Base-by-base conservation (phyloP, 2,888 invertebrate species). In the Monopis laevigella region DNA sequence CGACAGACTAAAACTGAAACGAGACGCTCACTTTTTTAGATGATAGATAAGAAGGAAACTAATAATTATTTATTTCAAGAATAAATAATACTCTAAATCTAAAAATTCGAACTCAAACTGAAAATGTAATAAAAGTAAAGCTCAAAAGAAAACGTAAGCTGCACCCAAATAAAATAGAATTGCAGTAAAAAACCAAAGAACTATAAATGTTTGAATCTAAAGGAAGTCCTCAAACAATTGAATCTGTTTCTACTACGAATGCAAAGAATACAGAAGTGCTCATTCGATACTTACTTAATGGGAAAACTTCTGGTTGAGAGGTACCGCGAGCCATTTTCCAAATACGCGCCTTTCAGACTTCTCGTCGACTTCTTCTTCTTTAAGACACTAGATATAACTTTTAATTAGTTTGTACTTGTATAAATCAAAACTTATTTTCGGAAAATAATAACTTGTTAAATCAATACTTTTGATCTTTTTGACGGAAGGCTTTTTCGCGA, bases 321-420 rank as follows among this genome's bases (percentile, higher is more conserved):
- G 28, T 46, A 46, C 42, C 45, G 45, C 43, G 50, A 48, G 44
- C 44, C 48, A 49, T 48, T 50, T 49, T 45, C 49, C 42, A 48
- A 50, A 48, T 47, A 47, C 44, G 45, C 46, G 44, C 36, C 50
- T 47, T 45, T 36, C 48, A 48, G 44, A 45, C 51, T 47, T 50
- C 50, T 49, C 46, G 19, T 29, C n/a, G 12, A 13, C 14, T 39
- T 38, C 34, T 18, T n/a, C n/a, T n/a, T n/a, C 14, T 24, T 7
- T 13, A 14, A 21, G 45, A 47, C 50, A 46, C 43, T 11, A 40
- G 8, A 27, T 8, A 48, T 49, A 52, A 53, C 47, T 54, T 53
- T 53, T 54, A 52, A 52, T 54, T 51, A 52, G 46, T 54, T 51
- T 32, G 39, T 47, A 45, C 47, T 48, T 29, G 28, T 49, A 45